Evolutionary conservation across 2,888 invertebrate species (phyloP).

Genomic region (Schrankia costaestrigalis): DNA sequence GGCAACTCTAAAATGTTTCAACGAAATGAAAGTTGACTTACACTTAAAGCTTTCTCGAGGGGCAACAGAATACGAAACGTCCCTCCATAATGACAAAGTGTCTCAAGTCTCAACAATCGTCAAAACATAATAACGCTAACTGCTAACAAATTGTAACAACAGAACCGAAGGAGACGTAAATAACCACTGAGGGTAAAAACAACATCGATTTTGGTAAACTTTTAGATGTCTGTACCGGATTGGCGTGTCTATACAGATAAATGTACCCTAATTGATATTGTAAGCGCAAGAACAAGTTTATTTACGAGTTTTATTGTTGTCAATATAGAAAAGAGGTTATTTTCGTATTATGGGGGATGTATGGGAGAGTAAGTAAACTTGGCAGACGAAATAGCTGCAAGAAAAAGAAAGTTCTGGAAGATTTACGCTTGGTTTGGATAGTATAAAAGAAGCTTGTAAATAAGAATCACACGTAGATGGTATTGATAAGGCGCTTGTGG

Average conservation of each 20-base stretch:
- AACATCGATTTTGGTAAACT: constrained; percentile 6
- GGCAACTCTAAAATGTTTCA: constrained; percentile 7
- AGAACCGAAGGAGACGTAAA: constrained; percentile 32
- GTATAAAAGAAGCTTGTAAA: too few relatives aligned
- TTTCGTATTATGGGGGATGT: too few relatives aligned
- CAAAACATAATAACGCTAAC: constrained; percentile 32
- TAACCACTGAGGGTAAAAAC: constrained; percentile 8
- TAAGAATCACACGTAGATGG: too few relatives aligned
- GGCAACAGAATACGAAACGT: constrained; percentile 17
- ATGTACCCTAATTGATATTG: constrained; percentile 3
- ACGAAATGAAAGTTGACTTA: constrained; percentile 19
- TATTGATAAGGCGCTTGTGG: too few relatives aligned
- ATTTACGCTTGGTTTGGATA: too few relatives aligned
- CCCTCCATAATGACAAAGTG: constrained; percentile 32
- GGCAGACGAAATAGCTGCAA: too few relatives aligned
- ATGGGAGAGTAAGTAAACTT: too few relatives aligned
- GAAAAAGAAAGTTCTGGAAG: too few relatives aligned
- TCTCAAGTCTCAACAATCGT: constrained; percentile 21
- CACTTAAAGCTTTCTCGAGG: constrained; percentile 19
- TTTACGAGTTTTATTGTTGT: too few relatives aligned
- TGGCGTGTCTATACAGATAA: not conserved
- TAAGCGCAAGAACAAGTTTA: not conserved
- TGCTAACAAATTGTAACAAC: constrained; percentile 41
- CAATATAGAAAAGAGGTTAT: too few relatives aligned
- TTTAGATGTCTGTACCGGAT: not conserved